Percentiles rank a stretch among this genome's conserved stretches.
Evolutionary conservation across 1,140 invertebrate species (phyloP).

Genomic region (Pogonomyrmex californicus): DNA sequence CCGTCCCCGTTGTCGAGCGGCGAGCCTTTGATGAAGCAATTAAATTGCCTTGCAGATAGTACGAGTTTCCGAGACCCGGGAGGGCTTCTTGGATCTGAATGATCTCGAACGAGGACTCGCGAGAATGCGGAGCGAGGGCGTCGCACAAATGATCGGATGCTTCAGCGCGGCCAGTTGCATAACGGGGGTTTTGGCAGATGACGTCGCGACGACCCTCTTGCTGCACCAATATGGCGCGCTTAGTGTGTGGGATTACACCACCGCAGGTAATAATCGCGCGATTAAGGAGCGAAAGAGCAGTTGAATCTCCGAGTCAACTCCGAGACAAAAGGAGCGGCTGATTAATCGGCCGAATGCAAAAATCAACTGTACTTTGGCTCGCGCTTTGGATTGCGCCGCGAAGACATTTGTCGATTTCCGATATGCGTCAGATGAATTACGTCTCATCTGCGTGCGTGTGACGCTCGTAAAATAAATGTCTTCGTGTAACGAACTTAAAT

Average conservation of each 20-base stretch:
- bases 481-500: neutral
- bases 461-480: neutral
- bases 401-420: neutral
- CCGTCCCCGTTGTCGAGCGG: neutral
- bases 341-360: neutral
- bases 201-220: slow-evolving; percentile 93
- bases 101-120: slow-evolving; percentile 92
- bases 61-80: slow-evolving; percentile 91
- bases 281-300: neutral
- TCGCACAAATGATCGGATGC: slow-evolving; percentile 92
- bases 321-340: neutral
- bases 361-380: neutral
- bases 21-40: neutral
- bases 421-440: neutral
- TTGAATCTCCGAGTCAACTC: neutral
- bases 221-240: slow-evolving; percentile 94
- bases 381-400: neutral
- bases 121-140: slow-evolving; percentile 87
- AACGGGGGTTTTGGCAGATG: slow-evolving; percentile 95
- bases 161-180: slow-evolving; percentile 96
- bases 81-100: slow-evolving; percentile 93
- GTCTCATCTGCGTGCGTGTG: too few relatives aligned
- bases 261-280: slow-evolving; percentile 89
- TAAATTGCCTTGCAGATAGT: slow-evolving; percentile 88
- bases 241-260: slow-evolving; percentile 96